These are phyloP conservation scores for Acanthiza pusilla DNA, from an alignment of 2,797 vertebrate genomes.

Conservation along the genomic window DNA sequence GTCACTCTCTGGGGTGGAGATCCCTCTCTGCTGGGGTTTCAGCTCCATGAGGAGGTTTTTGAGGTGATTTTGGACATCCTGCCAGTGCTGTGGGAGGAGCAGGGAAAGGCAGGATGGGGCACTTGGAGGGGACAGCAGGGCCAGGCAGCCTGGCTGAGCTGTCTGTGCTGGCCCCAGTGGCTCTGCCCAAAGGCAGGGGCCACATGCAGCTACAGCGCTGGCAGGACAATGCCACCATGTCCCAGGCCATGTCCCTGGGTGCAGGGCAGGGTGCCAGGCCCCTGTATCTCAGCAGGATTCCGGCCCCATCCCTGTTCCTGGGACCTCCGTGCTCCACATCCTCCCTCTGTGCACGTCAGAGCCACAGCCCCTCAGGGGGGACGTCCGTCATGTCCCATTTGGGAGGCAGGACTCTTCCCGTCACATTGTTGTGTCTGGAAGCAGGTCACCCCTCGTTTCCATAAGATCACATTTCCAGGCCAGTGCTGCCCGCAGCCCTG, in stretches of 20 bases:
- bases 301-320: fast-evolving
- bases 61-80: background rate
- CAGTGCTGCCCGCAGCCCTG: conserved; percentile 47
- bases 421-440: conserved; percentile 44
- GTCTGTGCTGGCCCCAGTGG: fast-evolving
- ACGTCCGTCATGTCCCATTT: background rate
- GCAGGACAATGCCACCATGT: background rate
- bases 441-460: conserved; percentile 48
- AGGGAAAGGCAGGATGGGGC: background rate
- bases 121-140: fast-evolving
- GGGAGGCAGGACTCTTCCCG: background rate
- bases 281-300: fast-evolving
- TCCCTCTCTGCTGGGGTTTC: fast-evolving
- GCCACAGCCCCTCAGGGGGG: background rate
- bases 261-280: background rate
- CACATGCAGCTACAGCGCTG: fast-evolving
- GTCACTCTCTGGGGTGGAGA: background rate
- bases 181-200: background rate
- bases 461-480: conserved; percentile 65
- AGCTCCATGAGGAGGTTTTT: fast-evolving
- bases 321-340: fast-evolving
- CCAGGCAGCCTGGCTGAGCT: background rate
- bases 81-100: background rate
- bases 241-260: fast-evolving
- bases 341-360: background rate